Percentiles rank a stretch among this genome's conserved stretches.
Evolutionary conservation across 2,113 vertebrate genomes (phyloP).

Genomic region (Origma solitaria): DNA sequence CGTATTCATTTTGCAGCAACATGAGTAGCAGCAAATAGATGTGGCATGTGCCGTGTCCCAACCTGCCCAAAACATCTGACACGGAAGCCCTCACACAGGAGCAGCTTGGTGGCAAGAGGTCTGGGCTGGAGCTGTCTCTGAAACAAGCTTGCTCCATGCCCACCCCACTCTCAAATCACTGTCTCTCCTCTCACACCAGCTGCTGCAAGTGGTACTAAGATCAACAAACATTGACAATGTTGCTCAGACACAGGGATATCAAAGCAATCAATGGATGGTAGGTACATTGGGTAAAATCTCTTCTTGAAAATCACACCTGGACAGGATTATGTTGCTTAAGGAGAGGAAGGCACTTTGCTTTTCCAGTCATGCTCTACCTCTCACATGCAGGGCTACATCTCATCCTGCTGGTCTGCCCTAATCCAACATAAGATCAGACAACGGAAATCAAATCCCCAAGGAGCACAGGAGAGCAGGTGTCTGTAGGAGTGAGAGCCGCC

Average conservation of each 20-base stretch:
- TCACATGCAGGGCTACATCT: background rate
- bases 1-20: background rate
- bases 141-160: background rate
- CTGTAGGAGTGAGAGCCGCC: background rate
- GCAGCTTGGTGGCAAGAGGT: accelerated
- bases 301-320: background rate
- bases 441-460: background rate
- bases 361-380: background rate
- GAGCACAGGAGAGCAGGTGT: background rate
- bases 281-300: background rate
- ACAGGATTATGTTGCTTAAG: accelerated
- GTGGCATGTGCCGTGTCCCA: accelerated
- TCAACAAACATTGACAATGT: background rate
- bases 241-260: background rate
- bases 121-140: background rate
- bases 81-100: background rate
- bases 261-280: background rate
- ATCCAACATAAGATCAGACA: background rate
- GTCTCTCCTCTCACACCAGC: background rate
- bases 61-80: background rate
- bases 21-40: background rate
- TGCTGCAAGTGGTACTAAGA: background rate
- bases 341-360: background rate
- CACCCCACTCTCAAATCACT: accelerated
- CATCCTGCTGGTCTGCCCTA: background rate